A percentile compares a stretch with the other conserved stretches of the same genome.
Evolutionary conservation across 37 sponge, comb jelly and placozoan species (phyloP).

Genomic region (Chondrilla cf. caribensis): DNA sequence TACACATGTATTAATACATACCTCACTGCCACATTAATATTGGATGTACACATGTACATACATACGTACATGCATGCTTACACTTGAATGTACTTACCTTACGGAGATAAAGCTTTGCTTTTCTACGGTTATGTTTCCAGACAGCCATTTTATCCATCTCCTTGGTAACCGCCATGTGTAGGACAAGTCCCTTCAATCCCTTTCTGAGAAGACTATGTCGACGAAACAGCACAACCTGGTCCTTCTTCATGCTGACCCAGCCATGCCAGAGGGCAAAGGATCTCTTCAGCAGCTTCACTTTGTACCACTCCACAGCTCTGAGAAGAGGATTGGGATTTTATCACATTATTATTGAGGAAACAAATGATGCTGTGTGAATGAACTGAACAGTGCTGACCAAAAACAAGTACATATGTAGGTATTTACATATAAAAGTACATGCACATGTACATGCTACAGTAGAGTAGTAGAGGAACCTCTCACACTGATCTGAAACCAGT

Average conservation of each 20-base stretch:
- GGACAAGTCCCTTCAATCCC: background rate
- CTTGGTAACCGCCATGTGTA: background rate
- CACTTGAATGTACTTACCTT: background rate
- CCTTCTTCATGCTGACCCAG: background rate
- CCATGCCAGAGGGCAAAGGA: background rate
- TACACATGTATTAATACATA: background rate
- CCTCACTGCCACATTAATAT: background rate
- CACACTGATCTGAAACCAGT: too few species aligned
- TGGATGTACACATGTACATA: background rate
- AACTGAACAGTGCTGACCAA: background rate
- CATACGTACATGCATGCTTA: background rate
- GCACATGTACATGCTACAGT: too few species aligned
- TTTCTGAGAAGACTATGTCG: background rate
- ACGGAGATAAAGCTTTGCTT: background rate
- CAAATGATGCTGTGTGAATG: background rate
- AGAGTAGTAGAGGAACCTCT: too few species aligned
- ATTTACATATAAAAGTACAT: too few species aligned
- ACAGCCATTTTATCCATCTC: slow-evolving; percentile 15
- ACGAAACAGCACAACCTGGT: background rate
- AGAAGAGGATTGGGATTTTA: background rate
- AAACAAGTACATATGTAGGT: too few species aligned
- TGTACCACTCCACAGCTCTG: background rate
- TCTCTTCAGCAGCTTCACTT: background rate
- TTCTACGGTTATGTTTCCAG: background rate
- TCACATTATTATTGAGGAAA: background rate